A percentile compares a stretch with the other conserved stretches of the same genome.
These are phyloP conservation scores for Chaitophorus viminalis DNA, from an alignment of 2,888 invertebrate species.

Conservation along the genomic window DNA sequence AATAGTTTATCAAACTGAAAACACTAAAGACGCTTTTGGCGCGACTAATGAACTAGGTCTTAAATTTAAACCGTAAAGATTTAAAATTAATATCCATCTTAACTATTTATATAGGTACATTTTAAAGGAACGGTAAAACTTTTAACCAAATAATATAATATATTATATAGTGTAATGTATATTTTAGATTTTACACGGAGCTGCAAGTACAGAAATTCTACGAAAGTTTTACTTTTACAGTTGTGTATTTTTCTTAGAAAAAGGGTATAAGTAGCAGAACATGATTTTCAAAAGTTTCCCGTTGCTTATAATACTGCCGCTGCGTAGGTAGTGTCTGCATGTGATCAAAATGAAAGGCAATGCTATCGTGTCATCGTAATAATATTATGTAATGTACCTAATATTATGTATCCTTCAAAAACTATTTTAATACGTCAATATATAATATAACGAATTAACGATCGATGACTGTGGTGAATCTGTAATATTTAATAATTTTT, in stretches of 20 bases:
- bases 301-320: neutral
- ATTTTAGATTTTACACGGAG: neutral
- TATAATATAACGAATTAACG: no score
- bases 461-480: no score
- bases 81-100: no score
- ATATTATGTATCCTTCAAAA: no score
- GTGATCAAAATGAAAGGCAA: neutral
- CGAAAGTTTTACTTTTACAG: neutral
- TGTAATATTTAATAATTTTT: no score
- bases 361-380: neutral
- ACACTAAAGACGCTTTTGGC: no score
- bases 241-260: neutral
- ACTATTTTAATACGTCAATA: neutral
- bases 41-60: no score
- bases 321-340: neutral
- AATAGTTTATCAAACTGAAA: no score
- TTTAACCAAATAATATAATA: neutral
- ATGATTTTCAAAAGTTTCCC: neutral
- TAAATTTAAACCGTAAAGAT: no score
- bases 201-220: neutral
- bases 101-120: neutral
- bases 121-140: neutral
- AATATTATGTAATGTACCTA: no score
- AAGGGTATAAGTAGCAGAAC: neutral
- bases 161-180: neutral